These are phyloP conservation scores for Cyanistes caeruleus DNA, from an alignment of 2,113 vertebrate species.

Conservation along the genomic window DNA sequence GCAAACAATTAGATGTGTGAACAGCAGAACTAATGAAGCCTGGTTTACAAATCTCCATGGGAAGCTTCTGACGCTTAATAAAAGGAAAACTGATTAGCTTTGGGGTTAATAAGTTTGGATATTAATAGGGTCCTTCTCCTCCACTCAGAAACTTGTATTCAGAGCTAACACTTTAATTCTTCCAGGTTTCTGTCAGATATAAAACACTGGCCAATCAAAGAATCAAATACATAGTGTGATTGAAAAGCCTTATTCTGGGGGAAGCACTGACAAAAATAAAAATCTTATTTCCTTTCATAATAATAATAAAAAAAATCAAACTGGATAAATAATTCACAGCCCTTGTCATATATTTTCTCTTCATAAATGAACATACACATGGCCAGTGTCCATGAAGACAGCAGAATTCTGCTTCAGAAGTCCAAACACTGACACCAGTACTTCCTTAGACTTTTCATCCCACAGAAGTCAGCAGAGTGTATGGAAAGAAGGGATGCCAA, in stretches of 20 bases:
- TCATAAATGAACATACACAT: neutral
- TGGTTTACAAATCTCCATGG: neutral
- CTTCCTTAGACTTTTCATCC: neutral
- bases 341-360: neutral
- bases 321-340: neutral
- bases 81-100: neutral
- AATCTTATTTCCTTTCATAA: neutral
- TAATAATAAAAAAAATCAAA: neutral
- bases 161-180: neutral
- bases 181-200: neutral
- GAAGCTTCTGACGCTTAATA: neutral
- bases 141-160: neutral
- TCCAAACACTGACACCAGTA: neutral
- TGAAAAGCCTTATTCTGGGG: neutral
- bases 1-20: neutral
- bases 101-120: neutral
- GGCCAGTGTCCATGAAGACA: neutral
- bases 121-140: neutral
- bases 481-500: neutral
- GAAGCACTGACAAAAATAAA: neutral
- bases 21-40: neutral
- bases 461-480: neutral
- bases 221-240: neutral
- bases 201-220: neutral
- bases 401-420: neutral